A percentile compares a stretch with the other conserved stretches of the same genome.
phyloP scores from a whole-genome alignment of 2,797 vertebrate species.

The Syngnathus rostellatus region DNA sequence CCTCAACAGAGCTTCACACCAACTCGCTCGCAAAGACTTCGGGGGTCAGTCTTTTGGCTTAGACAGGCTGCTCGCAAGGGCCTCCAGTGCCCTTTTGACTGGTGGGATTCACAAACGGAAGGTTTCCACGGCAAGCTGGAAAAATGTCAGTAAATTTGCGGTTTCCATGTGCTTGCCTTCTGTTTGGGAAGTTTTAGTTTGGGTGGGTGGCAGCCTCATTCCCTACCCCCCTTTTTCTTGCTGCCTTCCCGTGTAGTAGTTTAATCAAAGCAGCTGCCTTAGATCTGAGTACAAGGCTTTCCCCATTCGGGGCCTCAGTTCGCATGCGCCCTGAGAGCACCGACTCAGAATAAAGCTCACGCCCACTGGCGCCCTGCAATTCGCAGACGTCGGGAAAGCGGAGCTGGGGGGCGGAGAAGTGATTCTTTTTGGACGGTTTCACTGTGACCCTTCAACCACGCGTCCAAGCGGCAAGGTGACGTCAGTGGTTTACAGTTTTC shows the following conservation, averaged over 20 bases:
- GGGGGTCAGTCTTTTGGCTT: constrained; percentile 45
- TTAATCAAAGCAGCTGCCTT: constrained; percentile 64
- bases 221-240: constrained; percentile 17
- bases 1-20: constrained; percentile 39
- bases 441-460: constrained; percentile 29
- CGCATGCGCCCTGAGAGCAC: constrained; percentile 60
- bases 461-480: constrained; percentile 6
- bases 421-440: constrained; percentile 28
- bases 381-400: constrained; percentile 29
- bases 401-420: constrained; percentile 34
- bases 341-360: constrained; percentile 42
- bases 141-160: constrained; percentile 9
- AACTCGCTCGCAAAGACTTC: constrained; percentile 44
- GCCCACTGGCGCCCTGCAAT: constrained; percentile 46
- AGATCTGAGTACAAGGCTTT: constrained; percentile 61
- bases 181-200: constrained; percentile 18
- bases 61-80: constrained; percentile 27
- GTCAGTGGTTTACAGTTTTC: constrained; percentile 1
- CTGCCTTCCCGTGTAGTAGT: constrained; percentile 46
- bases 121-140: constrained; percentile 17
- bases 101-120: constrained; percentile 13
- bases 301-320: constrained; percentile 64
- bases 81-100: constrained; percentile 33
- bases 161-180: constrained; percentile 3
- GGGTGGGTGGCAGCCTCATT: constrained; percentile 20